These are phyloP conservation scores for Melanotaenia maccullochi DNA, from an alignment of 2,797 vertebrate genomes.

Conservation along the genomic window DNA sequence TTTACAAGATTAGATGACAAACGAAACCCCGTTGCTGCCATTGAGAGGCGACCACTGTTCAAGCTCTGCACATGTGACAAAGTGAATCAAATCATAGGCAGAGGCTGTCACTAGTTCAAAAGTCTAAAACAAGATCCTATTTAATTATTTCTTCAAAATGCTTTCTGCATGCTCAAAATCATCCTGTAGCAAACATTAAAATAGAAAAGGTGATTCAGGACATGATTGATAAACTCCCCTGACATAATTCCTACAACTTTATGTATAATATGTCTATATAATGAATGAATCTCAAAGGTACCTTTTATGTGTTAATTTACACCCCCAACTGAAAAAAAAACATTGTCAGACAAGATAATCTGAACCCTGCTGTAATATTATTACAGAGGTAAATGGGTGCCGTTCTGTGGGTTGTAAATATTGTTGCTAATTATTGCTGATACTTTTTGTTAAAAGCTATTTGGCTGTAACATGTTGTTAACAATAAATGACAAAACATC, in stretches of 20 bases:
- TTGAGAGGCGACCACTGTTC: slow-evolving; percentile 74
- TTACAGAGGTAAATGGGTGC: slow-evolving; percentile 41
- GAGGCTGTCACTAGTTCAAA: slow-evolving; percentile 3
- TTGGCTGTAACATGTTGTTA: slow-evolving; percentile 49
- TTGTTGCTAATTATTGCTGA: slow-evolving; percentile 63
- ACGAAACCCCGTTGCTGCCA: slow-evolving; percentile 63
- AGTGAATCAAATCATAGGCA: slow-evolving; percentile 25
- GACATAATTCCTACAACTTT: background rate
- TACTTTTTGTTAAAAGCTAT: slow-evolving; percentile 51
- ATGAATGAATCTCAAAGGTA: background rate
- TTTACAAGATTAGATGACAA: slow-evolving; percentile 86
- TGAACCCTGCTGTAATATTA: slow-evolving; percentile 19
- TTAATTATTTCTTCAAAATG: slow-evolving; percentile 1
- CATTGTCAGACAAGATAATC: slow-evolving; percentile 17
- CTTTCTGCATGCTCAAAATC: background rate
- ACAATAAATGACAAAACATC: slow-evolving; percentile 51
- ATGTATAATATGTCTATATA: too few relatives aligned
- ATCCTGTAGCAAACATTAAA: background rate
- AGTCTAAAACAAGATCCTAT: background rate
- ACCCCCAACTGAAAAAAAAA: too few relatives aligned
- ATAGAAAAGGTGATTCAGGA: background rate
- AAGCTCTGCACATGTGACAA: slow-evolving; percentile 59
- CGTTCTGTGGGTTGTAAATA: slow-evolving; percentile 34
- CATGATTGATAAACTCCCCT: background rate
- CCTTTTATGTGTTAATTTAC: background rate